Conservation (phyloP, 1,140 invertebrate genomes). For the Papilio xuthus region DNA sequence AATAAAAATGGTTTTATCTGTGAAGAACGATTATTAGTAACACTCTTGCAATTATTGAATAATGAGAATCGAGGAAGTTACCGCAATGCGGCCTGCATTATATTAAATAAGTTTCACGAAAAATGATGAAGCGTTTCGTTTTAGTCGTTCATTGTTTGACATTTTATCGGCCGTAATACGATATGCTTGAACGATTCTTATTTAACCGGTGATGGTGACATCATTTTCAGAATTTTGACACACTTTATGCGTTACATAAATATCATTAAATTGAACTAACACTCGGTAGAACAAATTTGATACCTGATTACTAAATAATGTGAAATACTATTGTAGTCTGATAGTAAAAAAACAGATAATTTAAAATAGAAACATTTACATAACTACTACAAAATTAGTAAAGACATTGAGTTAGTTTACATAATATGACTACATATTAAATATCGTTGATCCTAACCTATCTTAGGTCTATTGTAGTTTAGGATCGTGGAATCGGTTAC, state of each 20-base stretch:
- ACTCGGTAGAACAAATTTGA: not conserved
- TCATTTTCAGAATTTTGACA: not conserved
- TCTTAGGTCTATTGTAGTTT: too few relatives aligned
- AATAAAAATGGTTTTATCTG: not conserved
- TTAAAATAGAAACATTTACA: too few relatives aligned
- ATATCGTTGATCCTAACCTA: too few relatives aligned
- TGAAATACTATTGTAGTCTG: not conserved
- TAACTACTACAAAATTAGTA: too few relatives aligned
- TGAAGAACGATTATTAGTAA: not conserved
- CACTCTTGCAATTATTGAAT: not conserved
- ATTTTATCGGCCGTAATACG: slow-evolving; percentile 31
- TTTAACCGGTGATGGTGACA: slow-evolving; percentile 24
- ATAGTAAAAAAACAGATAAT: too few relatives aligned
- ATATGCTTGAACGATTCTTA: slow-evolving; percentile 20
- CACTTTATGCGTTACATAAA: not conserved
- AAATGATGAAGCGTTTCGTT: slow-evolving; percentile 26
- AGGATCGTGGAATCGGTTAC: too few relatives aligned
- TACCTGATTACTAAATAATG: not conserved
- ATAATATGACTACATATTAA: too few relatives aligned
- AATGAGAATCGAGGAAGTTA: slow-evolving; percentile 9
- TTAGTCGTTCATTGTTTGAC: slow-evolving; percentile 32
- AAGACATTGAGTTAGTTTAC: too few relatives aligned
- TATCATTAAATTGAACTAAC: not conserved
- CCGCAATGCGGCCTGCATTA: slow-evolving; percentile 13
- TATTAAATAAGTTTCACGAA: slow-evolving; percentile 33